These are phyloP conservation scores for Leuctra nigra DNA, from an alignment of 2,888 invertebrate species.

Conservation along the genomic window DNA sequence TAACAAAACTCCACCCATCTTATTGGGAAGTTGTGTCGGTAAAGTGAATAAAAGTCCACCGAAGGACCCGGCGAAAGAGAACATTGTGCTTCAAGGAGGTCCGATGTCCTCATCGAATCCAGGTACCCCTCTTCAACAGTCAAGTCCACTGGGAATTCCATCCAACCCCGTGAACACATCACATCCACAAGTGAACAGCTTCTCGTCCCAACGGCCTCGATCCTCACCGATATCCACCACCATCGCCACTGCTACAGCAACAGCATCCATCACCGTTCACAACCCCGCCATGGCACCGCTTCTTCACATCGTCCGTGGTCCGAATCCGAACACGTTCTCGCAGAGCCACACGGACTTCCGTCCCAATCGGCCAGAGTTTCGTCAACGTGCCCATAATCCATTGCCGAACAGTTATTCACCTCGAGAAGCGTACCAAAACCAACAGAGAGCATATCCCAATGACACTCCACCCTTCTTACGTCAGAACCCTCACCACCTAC, in stretches of 20 bases:
- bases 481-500: constrained; percentile 23
- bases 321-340: constrained; percentile 1
- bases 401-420: constrained; percentile 3
- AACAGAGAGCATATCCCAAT: constrained; percentile 9
- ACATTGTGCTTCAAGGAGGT: neutral
- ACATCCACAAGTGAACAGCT: constrained; percentile 45
- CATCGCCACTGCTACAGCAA: constrained; percentile 53
- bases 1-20: constrained; percentile 16
- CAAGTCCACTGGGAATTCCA: constrained; percentile 38
- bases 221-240: constrained; percentile 17
- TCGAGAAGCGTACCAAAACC: constrained; percentile 14
- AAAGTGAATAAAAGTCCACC: constrained; percentile 19
- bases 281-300: constrained; percentile 16
- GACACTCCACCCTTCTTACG: neutral
- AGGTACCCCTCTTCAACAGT: constrained; percentile 26
- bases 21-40: constrained; percentile 16
- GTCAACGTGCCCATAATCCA: constrained; percentile 16
- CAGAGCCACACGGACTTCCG: constrained; percentile 20
- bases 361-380: constrained; percentile 18
- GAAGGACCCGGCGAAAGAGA: constrained; percentile 17
- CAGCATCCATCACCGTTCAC: constrained; percentile 34
- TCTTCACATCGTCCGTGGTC: constrained; percentile 16
- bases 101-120: constrained; percentile 25
- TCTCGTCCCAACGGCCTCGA: constrained; percentile 3
- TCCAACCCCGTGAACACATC: constrained; percentile 44